Base-by-base conservation (phyloP, 2,888 invertebrate species). In the Synanthedon andrenaeformis region DNA sequence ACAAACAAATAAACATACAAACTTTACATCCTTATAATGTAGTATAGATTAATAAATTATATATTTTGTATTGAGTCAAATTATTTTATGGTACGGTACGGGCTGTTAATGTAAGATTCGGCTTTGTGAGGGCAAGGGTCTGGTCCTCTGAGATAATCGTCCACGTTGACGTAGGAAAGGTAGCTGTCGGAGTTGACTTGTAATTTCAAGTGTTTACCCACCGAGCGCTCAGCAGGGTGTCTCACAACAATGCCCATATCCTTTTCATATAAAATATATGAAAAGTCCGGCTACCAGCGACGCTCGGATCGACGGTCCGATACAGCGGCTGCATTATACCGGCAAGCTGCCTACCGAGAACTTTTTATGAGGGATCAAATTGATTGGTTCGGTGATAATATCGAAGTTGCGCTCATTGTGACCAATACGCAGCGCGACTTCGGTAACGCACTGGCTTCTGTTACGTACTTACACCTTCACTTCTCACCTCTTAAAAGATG, bases 191-290 rank as follows among this genome's bases (percentile, higher is more conserved):
- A 72, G 69, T 78, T 72, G 72, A 76, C 79, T 84, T 86, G 86
- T 86, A 86, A 86, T 85, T 82, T 82, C 84, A 82, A 86, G 85
- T 84, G 84, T 86, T 87, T 86, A 87, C 83, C 75, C 76, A 66
- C 73, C 65, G 73, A 67, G 69, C 66, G 64, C 85, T 57, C 87
- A 76, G 84, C 85, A 69, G 85, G 86, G 68, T 60, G 83, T 70
- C 84, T 63, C 62, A 72, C 79, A 85, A 87, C 87, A 87, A 87
- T 86, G 73, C 82, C 76, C 81, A 75, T 85, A 86, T 86, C 87
- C 87, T 86, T 87, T 85, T 85, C 86, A 82, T 82, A 86, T 87
- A 86, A 87, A 86, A 86, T 85, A 86, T 84, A 84, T 83, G 83
- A 82, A 84, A 85, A 84, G 74, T 80, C 79, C 72, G 67, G 75